Base-by-base conservation (phyloP, 2,113 vertebrate species). In the Paraplagusia blochii region DNA sequence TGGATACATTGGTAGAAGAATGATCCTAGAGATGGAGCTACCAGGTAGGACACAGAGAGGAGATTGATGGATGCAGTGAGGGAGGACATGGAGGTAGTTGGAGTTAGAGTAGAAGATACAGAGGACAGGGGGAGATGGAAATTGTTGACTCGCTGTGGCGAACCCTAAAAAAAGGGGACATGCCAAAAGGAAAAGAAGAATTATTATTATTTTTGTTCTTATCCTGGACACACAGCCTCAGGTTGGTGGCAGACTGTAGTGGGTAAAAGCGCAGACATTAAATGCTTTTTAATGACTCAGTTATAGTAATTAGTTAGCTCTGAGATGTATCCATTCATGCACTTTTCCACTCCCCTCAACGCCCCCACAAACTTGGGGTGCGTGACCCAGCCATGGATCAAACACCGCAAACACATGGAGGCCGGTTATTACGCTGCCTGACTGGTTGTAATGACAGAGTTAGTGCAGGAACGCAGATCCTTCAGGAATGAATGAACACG, bases 361-460 rank as follows among this genome's bases (percentile, higher is more conserved):
- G 48, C 65, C 57, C 53, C 36, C 68, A 69, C 51, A 4, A 10
- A 78, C 72, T 63, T 50, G 59, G 56, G 59, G 46, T 47, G 66
- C 66, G 63, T 69, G 58, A 60, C 55, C 71, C 81, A 64, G 67
- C 58, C 63, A 77, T 77, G 75, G 66, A 55, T 34, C 47, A 1
- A 33, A 44, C 58, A 74, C 82, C 80, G 5, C 85, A 81, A 73
- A 81, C 76, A 75, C 70, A 81, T 68, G 4, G 4, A 82, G 63
- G 61, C 43, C 50, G 76, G 78, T 83, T 83, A 86, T 86, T 88
- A 82, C 53, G 13, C 78, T 48, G 65, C 53, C 72, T 71, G 74
- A 60, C 80, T 74, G 67, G 58, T 63, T 54, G 72, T 83, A 83
- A 88, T 86, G 76, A 88, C 80, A 88, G 84, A 83, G 84, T 68